Percentiles rank a stretch among this genome's conserved stretches.
These are phyloP conservation scores for Drosophila athabasca DNA, from an alignment of 1,140 invertebrate species.

Conservation along the genomic window DNA sequence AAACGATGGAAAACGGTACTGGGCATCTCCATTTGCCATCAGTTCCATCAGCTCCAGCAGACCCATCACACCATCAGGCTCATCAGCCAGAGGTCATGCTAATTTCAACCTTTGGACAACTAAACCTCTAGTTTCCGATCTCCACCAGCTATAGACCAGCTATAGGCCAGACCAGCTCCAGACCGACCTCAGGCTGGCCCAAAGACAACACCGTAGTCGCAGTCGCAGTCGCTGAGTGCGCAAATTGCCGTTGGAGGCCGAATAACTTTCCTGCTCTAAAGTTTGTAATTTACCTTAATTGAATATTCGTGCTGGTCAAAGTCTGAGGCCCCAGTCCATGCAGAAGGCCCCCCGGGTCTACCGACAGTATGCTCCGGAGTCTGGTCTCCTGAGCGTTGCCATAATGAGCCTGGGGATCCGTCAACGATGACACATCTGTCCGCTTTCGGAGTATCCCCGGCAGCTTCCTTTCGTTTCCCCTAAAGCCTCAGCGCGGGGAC, in stretches of 20 bases:
- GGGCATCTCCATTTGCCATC: neutral
- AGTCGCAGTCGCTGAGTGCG: conserved; percentile 32
- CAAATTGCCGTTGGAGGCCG: conserved; percentile 48
- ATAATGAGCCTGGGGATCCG: conserved; percentile 37
- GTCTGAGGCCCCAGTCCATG: conserved; percentile 4
- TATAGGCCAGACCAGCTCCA: neutral
- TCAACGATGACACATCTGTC: conserved; percentile 59
- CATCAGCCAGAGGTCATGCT: conserved; percentile 67
- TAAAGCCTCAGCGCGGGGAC: neutral
- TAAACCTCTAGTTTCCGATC: conserved; percentile 34
- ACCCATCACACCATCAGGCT: conserved; percentile 37
- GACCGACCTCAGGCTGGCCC: neutral
- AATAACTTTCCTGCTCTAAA: conserved; percentile 74
- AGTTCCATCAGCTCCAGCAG: conserved; percentile 35
- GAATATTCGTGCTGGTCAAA: conserved; percentile 76
- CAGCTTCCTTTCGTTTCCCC: too few relatives aligned
- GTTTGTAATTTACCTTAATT: conserved; percentile 79
- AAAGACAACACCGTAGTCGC: neutral
- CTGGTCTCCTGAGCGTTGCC: conserved; percentile 2
- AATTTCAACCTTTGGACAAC: conserved; percentile 81
- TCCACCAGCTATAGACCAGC: neutral
- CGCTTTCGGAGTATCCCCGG: conserved; percentile 1
- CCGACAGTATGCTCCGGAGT: conserved; percentile 20
- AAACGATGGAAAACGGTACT: conserved; percentile 38
- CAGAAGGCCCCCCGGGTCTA: conserved; percentile 11